Evolutionary conservation across 1,140 invertebrate genomes (phyloP).

Genomic region (Sminthurides bifidus): DNA sequence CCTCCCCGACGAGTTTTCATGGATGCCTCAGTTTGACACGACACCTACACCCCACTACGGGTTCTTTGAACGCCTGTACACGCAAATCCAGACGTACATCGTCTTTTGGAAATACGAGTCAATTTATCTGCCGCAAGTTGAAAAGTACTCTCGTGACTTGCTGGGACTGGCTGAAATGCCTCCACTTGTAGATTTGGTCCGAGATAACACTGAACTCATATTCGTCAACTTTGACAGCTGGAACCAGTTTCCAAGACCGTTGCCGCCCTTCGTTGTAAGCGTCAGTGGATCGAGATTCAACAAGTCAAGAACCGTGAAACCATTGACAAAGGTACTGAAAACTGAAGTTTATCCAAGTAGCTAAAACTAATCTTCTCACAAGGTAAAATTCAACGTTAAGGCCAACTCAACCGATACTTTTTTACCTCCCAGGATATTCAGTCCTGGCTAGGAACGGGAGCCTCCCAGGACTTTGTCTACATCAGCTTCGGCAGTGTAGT

Average conservation of each 20-base stretch:
- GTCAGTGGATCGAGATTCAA: conserved; percentile 16
- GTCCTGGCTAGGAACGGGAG: not conserved
- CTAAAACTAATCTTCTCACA: not conserved
- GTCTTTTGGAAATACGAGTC: not conserved
- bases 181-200: conserved; percentile 6
- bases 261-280: conserved; percentile 17
- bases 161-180: conserved; percentile 5
- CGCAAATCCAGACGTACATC: not conserved
- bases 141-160: conserved; percentile 1
- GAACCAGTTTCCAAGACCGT: conserved; percentile 18
- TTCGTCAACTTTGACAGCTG: conserved; percentile 21
- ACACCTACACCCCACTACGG: too few relatives aligned
- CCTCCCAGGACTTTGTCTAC: conserved; percentile 44
- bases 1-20: conserved; percentile 1
- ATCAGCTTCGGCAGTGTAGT: conserved; percentile 42
- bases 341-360: not conserved
- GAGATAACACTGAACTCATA: conserved; percentile 4
- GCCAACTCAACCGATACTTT: not conserved
- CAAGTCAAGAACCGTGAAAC: not conserved
- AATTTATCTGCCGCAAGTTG: conserved; percentile 7
- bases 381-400: not conserved
- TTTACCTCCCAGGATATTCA: not conserved
- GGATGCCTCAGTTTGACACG: not conserved
- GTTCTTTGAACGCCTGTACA: too few relatives aligned
- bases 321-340: not conserved